Percentiles rank a stretch among this genome's conserved stretches.
phyloP scores from a whole-genome alignment of 2,888 invertebrate species.

The Melikaiella ostensackeni region DNA sequence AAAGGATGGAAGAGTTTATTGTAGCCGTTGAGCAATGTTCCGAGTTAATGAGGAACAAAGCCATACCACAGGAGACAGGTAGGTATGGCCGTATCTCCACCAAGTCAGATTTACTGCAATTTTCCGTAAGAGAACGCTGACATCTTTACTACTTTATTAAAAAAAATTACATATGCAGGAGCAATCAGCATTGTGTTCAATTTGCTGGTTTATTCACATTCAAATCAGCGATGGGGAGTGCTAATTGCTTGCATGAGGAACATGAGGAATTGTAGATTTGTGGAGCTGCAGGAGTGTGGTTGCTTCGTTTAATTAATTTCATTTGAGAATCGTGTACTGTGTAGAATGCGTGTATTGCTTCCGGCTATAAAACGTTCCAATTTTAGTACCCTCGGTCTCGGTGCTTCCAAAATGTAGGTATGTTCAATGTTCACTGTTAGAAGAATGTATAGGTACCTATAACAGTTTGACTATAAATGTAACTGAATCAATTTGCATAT shows the following conservation, averaged over 20 bases:
- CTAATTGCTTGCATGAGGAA: slow-evolving; percentile 17
- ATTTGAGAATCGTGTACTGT: slow-evolving; percentile 5
- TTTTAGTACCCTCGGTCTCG: background rate
- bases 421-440: background rate
- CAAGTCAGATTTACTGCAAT: slow-evolving; percentile 35
- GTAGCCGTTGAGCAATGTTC: slow-evolving; percentile 33
- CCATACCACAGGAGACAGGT: slow-evolving; percentile 23
- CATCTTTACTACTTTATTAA: slow-evolving; percentile 29
- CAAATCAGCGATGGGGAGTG: background rate
- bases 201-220: slow-evolving; percentile 7
- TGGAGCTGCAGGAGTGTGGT: background rate
- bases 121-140: slow-evolving; percentile 25
- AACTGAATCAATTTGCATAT: too few relatives aligned
- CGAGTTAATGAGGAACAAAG: slow-evolving; percentile 40
- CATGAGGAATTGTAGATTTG: background rate
- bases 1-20: slow-evolving; percentile 31
- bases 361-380: slow-evolving; percentile 13
- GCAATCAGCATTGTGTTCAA: slow-evolving; percentile 25
- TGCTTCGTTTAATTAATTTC: slow-evolving; percentile 26
- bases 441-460: too few relatives aligned
- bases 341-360: background rate
- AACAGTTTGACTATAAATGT: too few relatives aligned
- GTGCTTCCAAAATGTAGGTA: background rate
- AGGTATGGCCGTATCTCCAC: slow-evolving; percentile 23
- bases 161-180: slow-evolving; percentile 13